Evolutionary conservation across 2,888 invertebrate species (phyloP).

Genomic region (Muschampia plurimacula): DNA sequence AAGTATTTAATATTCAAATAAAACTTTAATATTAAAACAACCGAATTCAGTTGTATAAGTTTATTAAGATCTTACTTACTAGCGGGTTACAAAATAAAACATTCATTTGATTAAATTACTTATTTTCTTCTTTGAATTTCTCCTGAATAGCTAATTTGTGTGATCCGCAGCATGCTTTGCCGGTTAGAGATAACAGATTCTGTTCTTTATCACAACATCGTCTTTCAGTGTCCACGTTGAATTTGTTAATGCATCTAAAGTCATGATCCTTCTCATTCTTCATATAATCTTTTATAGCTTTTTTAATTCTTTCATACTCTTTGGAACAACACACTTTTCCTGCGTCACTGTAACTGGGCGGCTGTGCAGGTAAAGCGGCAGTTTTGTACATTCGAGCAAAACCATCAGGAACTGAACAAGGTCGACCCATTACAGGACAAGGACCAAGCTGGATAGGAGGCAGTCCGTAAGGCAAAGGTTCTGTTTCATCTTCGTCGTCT

Average conservation of each 20-base stretch:
- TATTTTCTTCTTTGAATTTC: constrained; percentile 59
- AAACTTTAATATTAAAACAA: constrained; percentile 1
- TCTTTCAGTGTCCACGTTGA: constrained; percentile 73
- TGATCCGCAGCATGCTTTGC: constrained; percentile 73
- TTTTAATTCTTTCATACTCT: constrained; percentile 77
- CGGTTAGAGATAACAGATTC: constrained; percentile 61
- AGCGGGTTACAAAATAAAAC: constrained; percentile 83
- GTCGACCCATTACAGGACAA: constrained; percentile 78
- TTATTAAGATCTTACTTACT: constrained; percentile 54
- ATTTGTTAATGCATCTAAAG: constrained; percentile 72
- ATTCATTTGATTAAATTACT: constrained; percentile 55
- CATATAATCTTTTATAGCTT: constrained; percentile 74
- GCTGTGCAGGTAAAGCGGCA: constrained; percentile 62
- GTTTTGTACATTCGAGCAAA: constrained; percentile 78
- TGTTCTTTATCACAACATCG: constrained; percentile 80
- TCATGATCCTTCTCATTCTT: constrained; percentile 70
- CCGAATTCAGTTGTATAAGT: constrained; percentile 50
- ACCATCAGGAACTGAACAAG: constrained; percentile 75
- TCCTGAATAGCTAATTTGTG: constrained; percentile 75
- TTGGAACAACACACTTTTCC: constrained; percentile 81
- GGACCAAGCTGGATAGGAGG: constrained; percentile 77
- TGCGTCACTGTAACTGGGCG: constrained; percentile 71
- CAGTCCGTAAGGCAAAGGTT: constrained; percentile 75
- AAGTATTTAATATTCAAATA: neutral
- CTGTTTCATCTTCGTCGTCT: constrained; percentile 70